Conservation (phyloP, 2,888 invertebrate genomes). For the Hetaerina titia region DNA sequence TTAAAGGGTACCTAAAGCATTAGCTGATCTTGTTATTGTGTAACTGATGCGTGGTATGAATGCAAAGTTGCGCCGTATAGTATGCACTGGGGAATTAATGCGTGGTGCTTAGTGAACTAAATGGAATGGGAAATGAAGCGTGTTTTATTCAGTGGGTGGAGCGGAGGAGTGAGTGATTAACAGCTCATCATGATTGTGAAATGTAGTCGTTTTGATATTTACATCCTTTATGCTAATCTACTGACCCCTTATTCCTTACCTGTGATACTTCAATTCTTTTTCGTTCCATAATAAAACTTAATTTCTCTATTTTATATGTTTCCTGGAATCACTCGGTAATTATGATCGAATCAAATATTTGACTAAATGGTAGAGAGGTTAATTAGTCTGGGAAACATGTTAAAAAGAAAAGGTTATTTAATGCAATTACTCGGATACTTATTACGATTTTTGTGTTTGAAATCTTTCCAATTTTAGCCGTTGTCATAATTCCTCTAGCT, state of each 20-base stretch:
- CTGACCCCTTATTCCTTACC: neutral
- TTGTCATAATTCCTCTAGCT: too few relatives aligned
- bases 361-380: too few relatives aligned
- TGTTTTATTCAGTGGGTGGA: neutral
- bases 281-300: neutral
- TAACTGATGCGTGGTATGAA: neutral
- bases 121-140: conserved; percentile 21
- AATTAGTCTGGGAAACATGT: too few relatives aligned
- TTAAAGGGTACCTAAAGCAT: neutral
- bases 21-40: neutral
- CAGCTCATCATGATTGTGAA: neutral
- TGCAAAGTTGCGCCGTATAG: conserved; percentile 5
- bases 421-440: too few relatives aligned
- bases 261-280: neutral
- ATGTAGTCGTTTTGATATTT: neutral
- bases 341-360: too few relatives aligned
- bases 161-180: neutral
- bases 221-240: neutral
- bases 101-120: neutral
- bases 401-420: too few relatives aligned
- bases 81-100: conserved; percentile 8
- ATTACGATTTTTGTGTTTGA: too few relatives aligned
- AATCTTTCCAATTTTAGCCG: too few relatives aligned
- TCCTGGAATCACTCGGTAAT: neutral
- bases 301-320: neutral